Conservation (phyloP, 1,140 invertebrate genomes). For the Dinothrombium tinctorium region DNA sequence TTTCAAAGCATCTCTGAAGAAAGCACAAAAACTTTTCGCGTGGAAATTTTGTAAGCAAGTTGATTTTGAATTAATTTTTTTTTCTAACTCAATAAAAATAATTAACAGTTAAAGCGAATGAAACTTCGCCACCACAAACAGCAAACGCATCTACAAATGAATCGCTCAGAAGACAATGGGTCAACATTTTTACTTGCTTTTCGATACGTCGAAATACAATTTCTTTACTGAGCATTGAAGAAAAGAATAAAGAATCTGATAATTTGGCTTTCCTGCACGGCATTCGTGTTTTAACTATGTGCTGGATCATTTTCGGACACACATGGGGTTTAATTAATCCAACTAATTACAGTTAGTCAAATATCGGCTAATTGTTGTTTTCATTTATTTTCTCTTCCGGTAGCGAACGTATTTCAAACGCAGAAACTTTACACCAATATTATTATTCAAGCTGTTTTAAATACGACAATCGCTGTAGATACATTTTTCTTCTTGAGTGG, state of each 20-base stretch:
- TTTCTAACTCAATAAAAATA: no score
- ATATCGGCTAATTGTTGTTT: background rate
- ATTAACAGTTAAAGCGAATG: no score
- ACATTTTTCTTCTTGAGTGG: slow-evolving; percentile 10
- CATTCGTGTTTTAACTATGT: slow-evolving; percentile 57
- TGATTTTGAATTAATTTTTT: no score
- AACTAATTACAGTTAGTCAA: background rate
- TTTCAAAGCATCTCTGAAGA: no score
- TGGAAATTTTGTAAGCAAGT: no score
- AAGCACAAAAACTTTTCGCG: no score
- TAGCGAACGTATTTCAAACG: background rate
- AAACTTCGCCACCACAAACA: no score
- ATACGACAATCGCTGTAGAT: slow-evolving; percentile 7
- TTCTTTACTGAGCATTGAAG: background rate
- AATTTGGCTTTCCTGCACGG: slow-evolving; percentile 34
- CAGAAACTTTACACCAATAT: background rate
- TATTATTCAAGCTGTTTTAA: background rate
- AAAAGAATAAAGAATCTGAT: background rate
- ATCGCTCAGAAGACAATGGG: no score
- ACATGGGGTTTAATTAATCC: slow-evolving; percentile 21
- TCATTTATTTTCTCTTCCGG: background rate
- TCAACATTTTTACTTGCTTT: background rate
- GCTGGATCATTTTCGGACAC: slow-evolving; percentile 77
- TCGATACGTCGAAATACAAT: slow-evolving; percentile 3
- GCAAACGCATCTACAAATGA: no score